Evolutionary conservation across 2,888 invertebrate genomes (phyloP).

Genomic region (Halictus ligatus): DNA sequence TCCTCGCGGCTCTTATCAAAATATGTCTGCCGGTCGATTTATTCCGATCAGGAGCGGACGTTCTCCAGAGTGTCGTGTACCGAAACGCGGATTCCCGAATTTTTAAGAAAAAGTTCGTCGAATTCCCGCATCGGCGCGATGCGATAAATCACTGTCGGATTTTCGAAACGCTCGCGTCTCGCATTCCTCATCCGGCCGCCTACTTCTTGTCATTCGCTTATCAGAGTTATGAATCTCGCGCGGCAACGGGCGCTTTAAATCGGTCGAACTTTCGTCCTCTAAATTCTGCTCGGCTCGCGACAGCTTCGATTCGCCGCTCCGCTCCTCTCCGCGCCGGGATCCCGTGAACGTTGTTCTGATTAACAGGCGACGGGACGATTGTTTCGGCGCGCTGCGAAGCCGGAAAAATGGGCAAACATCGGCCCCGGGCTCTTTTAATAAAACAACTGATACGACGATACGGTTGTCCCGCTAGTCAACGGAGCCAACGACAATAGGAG

Average conservation of each 20-base stretch:
- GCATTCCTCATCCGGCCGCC: background rate
- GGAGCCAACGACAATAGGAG: background rate
- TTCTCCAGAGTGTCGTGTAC: slow-evolving; percentile 57
- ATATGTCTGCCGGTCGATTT: slow-evolving; percentile 71
- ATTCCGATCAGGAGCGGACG: slow-evolving; percentile 59
- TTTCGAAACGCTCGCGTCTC: slow-evolving; percentile 31
- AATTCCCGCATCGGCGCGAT: slow-evolving; percentile 39
- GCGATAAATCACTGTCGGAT: slow-evolving; percentile 59
- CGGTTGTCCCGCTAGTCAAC: background rate
- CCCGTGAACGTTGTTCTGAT: slow-evolving; percentile 21
- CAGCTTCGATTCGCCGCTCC: slow-evolving; percentile 13
- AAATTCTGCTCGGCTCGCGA: slow-evolving; percentile 37
- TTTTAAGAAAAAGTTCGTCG: slow-evolving; percentile 62
- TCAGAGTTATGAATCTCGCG: slow-evolving; percentile 53
- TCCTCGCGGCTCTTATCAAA: slow-evolving; percentile 65
- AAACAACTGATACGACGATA: slow-evolving; percentile 9
- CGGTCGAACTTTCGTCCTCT: slow-evolving; percentile 36
- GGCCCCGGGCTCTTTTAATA: background rate
- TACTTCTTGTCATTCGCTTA: slow-evolving; percentile 45
- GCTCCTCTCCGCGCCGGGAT: background rate
- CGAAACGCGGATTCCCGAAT: slow-evolving; percentile 51
- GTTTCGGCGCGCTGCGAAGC: slow-evolving; percentile 11
- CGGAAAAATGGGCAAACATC: slow-evolving; percentile 8
- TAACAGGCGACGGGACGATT: slow-evolving; percentile 27
- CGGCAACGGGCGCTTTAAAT: slow-evolving; percentile 38